phyloP scores from a whole-genome alignment of 92 coral and sea anemone species.

The Epizoanthus stellaris region DNA sequence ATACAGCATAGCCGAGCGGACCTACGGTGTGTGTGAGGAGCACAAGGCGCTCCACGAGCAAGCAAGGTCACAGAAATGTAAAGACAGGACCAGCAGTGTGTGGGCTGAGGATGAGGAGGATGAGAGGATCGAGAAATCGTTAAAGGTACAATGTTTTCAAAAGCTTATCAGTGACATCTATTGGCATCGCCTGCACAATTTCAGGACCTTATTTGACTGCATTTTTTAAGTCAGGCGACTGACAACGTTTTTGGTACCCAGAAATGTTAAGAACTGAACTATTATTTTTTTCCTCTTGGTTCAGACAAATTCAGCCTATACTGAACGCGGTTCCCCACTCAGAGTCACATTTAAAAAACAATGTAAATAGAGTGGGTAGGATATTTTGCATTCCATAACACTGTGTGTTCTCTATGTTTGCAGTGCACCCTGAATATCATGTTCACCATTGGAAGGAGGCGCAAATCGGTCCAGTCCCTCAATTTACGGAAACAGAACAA shows the following conservation, averaged over 20 bases:
- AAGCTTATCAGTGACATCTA: not conserved
- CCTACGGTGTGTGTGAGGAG: slow-evolving; percentile 73
- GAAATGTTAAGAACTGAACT: too few relatives aligned
- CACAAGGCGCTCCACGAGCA: slow-evolving; percentile 71
- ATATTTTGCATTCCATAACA: not conserved
- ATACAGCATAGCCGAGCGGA: slow-evolving; percentile 72
- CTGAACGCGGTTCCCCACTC: too few relatives aligned
- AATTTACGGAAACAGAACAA: slow-evolving; percentile 29
- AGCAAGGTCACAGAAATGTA: slow-evolving; percentile 35
- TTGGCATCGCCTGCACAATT: not conserved
- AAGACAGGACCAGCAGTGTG: slow-evolving; percentile 23
- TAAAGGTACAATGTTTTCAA: slow-evolving; percentile 41
- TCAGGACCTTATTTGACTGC: too few relatives aligned
- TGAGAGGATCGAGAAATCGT: slow-evolving; percentile 57
- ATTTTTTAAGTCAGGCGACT: too few relatives aligned
- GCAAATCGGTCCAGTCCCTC: slow-evolving; percentile 71
- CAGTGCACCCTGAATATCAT: slow-evolving; percentile 77
- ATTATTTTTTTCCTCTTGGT: too few relatives aligned
- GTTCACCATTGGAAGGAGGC: slow-evolving; percentile 59
- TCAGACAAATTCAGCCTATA: too few relatives aligned
- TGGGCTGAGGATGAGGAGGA: slow-evolving; percentile 49
- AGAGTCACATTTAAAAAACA: too few relatives aligned
- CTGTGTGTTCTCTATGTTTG: not conserved
- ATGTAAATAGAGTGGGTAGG: too few relatives aligned
- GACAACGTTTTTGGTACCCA: too few relatives aligned